These are phyloP conservation scores for Odontomachus brunneus DNA, from an alignment of 1,140 invertebrate species.

Conservation along the genomic window DNA sequence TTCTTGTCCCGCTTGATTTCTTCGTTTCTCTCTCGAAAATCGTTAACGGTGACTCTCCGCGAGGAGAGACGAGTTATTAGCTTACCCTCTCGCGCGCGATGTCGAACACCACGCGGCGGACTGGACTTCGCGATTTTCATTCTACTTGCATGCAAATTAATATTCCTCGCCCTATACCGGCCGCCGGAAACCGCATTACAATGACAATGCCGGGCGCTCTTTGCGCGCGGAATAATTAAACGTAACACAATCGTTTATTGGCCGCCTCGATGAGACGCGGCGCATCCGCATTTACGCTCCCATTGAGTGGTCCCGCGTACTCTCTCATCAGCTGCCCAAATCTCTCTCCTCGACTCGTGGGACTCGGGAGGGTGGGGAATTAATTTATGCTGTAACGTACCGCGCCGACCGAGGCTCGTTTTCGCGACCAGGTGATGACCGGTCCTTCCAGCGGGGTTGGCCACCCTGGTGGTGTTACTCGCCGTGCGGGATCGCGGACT, in stretches of 20 bases:
- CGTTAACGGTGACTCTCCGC: not conserved
- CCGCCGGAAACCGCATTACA: conserved; percentile 18
- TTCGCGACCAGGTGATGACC: conserved; percentile 81
- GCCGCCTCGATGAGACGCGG: conserved; percentile 25
- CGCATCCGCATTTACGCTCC: conserved; percentile 41
- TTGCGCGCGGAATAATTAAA: conserved; percentile 62
- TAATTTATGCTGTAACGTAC: conserved; percentile 80
- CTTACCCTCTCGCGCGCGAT: not conserved
- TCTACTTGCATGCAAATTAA: conserved; percentile 29
- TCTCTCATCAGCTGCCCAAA: conserved; percentile 74
- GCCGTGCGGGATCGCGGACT: conserved; percentile 34
- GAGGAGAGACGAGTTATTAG: not conserved
- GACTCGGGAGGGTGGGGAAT: conserved; percentile 73
- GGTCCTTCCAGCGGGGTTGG: conserved; percentile 70
- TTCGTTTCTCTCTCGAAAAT: not conserved
- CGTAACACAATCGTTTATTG: conserved; percentile 57
- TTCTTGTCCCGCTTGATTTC: not conserved
- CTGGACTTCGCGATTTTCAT: conserved; percentile 19
- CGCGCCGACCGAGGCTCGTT: conserved; percentile 66
- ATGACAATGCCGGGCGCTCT: conserved; percentile 46
- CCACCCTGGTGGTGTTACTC: conserved; percentile 64
- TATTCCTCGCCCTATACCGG: not conserved
- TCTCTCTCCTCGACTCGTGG: conserved; percentile 35
- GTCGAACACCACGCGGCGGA: not conserved
- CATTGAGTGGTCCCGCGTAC: conserved; percentile 59